Base-by-base conservation (phyloP, 2,888 invertebrate genomes). In the Danaus chrysippus region DNA sequence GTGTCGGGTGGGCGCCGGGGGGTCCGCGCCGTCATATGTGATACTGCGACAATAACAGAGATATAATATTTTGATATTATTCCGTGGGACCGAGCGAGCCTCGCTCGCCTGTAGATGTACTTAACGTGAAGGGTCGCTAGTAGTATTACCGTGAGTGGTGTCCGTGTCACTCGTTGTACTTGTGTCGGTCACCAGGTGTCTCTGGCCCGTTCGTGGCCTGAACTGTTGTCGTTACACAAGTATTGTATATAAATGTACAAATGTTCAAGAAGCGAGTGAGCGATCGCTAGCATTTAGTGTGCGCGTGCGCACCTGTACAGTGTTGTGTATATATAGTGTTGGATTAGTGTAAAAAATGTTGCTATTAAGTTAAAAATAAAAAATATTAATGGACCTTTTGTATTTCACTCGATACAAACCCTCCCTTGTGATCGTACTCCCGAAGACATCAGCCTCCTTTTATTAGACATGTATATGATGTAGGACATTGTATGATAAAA, bases 301-400 rank as follows among this genome's bases (percentile, higher is more conserved):
- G 71, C 70, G 79, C 76, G 71, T 69, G 66, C 67, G 70, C 71
- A 77, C 78, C 74, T 86, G 87, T 86, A 88, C 84, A 86, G 83
- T 84, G 83, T 85, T 82, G 70, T 89, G 87, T 90, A 88, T 83
- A 89, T 89, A 90, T 87, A 88, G 87, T 63, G 70, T 59, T 71
- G 71, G 70, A 77, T 76, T 79, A 78, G 81, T 76, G 74, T 82
- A 77, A 82, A 81, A 84, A 78, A 79, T 84, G 87, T 87, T 85
- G 77, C 76, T 83, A 79, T 73, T 83, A 84, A 86, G 85, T 82
- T 87, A 86, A 75, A 73, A 86, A 87, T 34, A 34, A 88, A 87
- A 86, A 90, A 88, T 83, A 85, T 84, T 88, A 87, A 86, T 84
- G 86, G 87, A 86, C 79, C 74, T 77, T 77, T 60, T 56, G 59